Evolutionary conservation across 2,888 invertebrate species (phyloP).

Genomic region (Rapana venosa): DNA sequence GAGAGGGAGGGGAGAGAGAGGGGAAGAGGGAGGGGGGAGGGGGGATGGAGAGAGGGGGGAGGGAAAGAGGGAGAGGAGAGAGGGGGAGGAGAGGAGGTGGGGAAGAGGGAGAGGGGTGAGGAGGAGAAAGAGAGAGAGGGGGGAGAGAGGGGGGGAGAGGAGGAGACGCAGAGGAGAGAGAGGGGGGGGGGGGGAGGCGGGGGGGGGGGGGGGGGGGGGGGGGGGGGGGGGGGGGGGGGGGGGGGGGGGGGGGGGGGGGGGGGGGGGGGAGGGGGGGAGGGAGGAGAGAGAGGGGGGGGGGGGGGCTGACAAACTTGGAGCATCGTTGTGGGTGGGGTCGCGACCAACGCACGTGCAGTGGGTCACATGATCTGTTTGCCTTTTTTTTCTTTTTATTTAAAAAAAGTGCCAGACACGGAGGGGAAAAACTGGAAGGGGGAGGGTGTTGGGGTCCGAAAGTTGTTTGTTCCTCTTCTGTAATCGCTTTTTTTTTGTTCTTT

Average conservation of each 20-base stretch:
- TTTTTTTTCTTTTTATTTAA: neutral
- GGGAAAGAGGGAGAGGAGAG: neutral
- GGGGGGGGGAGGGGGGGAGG: neutral
- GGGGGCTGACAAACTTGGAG: too few relatives aligned
- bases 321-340: neutral
- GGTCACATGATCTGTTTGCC: constrained; percentile 30
- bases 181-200: neutral
- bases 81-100: neutral
- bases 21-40: neutral
- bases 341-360: constrained; percentile 13
- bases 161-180: neutral
- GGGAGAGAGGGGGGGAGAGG: neutral
- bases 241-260: neutral
- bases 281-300: neutral
- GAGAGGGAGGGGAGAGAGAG: constrained; percentile 1
- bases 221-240: neutral
- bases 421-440: too few relatives aligned
- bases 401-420: neutral
- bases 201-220: neutral
- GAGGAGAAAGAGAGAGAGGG: neutral
- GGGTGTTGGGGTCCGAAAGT: neutral
- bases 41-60: neutral
- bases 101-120: neutral
- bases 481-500: too few relatives aligned
- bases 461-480: neutral